Percentiles rank a stretch among this genome's conserved stretches.
Evolutionary conservation across 2,113 vertebrate genomes (phyloP).

Genomic region (Scartelaos histophorus): DNA sequence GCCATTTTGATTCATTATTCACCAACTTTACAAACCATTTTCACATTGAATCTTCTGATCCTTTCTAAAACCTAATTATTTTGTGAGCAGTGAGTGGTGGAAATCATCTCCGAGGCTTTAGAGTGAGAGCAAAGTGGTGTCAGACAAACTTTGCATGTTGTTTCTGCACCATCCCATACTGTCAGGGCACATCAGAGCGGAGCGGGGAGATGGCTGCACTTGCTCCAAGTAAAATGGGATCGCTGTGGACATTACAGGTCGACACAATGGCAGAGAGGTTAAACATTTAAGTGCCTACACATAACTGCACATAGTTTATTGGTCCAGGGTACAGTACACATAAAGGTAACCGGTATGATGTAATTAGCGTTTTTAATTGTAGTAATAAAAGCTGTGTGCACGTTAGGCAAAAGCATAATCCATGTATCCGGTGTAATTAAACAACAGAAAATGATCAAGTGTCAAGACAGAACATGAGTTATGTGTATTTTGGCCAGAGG

Average conservation of each 20-base stretch:
- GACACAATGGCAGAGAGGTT: not conserved
- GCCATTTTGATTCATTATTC: not conserved
- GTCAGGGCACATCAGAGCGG: constrained; percentile 13
- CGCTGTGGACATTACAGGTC: not conserved
- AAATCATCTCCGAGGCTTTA: not conserved
- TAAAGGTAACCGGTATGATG: not conserved
- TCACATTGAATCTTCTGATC: constrained; percentile 9
- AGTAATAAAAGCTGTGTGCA: not conserved
- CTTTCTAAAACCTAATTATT: not conserved
- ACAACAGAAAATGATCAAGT: not conserved
- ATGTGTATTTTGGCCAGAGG: not conserved
- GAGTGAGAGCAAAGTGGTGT: constrained; percentile 11
- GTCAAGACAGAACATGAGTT: not conserved
- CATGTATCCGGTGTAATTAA: not conserved
- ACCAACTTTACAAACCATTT: constrained; percentile 12
- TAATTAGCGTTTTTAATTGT: not conserved
- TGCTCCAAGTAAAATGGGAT: constrained; percentile 10
- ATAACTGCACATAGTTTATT: not conserved
- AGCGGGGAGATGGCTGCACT: not conserved
- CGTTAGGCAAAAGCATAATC: not conserved
- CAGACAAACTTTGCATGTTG: constrained; percentile 24
- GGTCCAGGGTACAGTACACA: no score
- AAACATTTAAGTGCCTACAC: constrained; percentile 4
- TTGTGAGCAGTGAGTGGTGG: constrained; percentile 6
- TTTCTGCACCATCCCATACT: constrained; percentile 20